Conservation (phyloP, 2,113 vertebrate genomes). For the Ammodytes dubius region DNA sequence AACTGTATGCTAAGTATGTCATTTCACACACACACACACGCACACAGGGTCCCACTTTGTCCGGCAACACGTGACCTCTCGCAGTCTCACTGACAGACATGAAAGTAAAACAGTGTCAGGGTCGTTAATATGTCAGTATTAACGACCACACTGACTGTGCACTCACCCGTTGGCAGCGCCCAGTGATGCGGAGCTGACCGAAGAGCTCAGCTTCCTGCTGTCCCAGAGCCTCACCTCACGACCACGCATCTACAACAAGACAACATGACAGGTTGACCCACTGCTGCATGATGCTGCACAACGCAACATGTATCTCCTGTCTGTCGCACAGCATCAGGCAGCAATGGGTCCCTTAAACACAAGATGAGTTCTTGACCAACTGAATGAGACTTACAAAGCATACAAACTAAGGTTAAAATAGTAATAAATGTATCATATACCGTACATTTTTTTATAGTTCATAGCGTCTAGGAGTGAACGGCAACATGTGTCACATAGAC, state of each 20-base stretch:
- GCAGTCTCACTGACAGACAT: not conserved
- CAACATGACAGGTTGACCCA: not conserved
- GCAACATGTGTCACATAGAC: too few relatives aligned
- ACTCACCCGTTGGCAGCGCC: slow-evolving; percentile 92
- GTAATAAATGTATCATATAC: not conserved
- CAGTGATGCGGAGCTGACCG: slow-evolving; percentile 83
- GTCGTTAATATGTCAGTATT: slow-evolving; percentile 20
- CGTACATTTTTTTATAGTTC: too few relatives aligned
- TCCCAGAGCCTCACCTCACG: slow-evolving; percentile 94
- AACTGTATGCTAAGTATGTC: slow-evolving; percentile 6
- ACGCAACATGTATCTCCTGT: too few relatives aligned
- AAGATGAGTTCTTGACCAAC: not conserved
- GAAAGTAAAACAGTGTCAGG: slow-evolving; percentile 6
- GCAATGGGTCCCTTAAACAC: not conserved
- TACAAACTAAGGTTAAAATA: not conserved
- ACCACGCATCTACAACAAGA: slow-evolving; percentile 86
- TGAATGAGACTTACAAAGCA: not conserved
- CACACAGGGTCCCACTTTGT: slow-evolving; percentile 29
- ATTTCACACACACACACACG: slow-evolving; percentile 42
- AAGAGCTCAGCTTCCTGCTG: slow-evolving; percentile 84
- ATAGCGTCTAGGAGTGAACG: too few relatives aligned
- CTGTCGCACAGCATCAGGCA: too few relatives aligned
- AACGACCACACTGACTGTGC: not conserved
- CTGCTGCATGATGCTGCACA: too few relatives aligned
- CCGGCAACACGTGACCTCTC: slow-evolving; percentile 8